Evolutionary conservation across 1,140 invertebrate species (phyloP).

Genomic region (Brachionus asplanchnoidis): DNA sequence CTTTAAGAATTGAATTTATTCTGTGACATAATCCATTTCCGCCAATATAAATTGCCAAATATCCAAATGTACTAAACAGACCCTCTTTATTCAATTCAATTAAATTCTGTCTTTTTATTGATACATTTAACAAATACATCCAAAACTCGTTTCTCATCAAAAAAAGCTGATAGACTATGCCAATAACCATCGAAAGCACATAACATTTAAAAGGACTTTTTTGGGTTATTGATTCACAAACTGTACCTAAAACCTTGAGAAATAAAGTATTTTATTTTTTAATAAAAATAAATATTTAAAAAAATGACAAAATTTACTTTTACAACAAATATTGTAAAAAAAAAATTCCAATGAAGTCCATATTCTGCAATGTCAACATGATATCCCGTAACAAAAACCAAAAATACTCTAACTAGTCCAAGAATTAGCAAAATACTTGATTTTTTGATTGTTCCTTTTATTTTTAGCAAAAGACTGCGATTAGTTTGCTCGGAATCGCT

Average conservation of each 20-base stretch:
- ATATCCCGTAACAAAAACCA: slow-evolving; percentile 51
- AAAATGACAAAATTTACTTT: not conserved
- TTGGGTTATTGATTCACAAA: not conserved
- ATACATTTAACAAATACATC: not conserved
- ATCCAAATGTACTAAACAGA: slow-evolving; percentile 74
- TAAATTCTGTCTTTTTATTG: not conserved
- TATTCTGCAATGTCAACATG: not conserved
- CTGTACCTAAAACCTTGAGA: not conserved
- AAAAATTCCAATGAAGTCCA: slow-evolving; percentile 37
- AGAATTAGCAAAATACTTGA: slow-evolving; percentile 53
- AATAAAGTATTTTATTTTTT: not conserved
- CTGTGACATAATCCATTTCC: not conserved
- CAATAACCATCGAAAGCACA: not conserved
- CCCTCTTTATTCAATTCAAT: slow-evolving; percentile 82
- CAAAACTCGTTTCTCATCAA: slow-evolving; percentile 3
- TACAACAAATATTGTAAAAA: slow-evolving; percentile 22
- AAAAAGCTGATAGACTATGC: not conserved
- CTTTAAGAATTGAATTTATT: not conserved
- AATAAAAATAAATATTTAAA: not conserved
- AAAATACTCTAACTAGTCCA: slow-evolving; percentile 64
- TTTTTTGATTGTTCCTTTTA: not conserved
- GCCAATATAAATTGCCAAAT: slow-evolving; percentile 73
- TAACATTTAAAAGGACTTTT: not conserved
- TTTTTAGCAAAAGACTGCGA: not conserved
- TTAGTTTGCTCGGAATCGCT: not conserved